Evolutionary conservation across 1,140 invertebrate species (phyloP).

Genomic region (Temnothorax nylanderi): DNA sequence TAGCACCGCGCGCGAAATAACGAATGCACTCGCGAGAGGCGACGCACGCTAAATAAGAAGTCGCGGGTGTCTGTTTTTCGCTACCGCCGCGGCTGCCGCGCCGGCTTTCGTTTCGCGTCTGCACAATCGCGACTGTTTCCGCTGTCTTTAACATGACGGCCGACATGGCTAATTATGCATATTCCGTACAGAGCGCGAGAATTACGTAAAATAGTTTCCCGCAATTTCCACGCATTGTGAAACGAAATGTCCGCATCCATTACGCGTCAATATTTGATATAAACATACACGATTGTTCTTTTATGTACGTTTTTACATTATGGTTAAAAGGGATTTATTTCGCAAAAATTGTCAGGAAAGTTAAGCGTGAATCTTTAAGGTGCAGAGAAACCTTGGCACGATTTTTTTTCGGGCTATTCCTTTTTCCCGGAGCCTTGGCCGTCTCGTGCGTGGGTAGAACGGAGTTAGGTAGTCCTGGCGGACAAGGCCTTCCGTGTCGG

Average conservation of each 20-base stretch:
- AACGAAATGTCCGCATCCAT: not conserved
- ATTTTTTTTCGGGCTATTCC: constrained; percentile 36
- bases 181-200: not conserved
- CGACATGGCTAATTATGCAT: constrained; percentile 44
- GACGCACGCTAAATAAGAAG: constrained; percentile 51
- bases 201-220: constrained; percentile 12
- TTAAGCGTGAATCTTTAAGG: constrained; percentile 19
- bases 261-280: not conserved
- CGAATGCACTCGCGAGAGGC: constrained; percentile 50
- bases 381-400: constrained; percentile 51
- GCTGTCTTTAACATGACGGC: constrained; percentile 23
- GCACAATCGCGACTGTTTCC: constrained; percentile 34
- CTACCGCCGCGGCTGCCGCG: not conserved
- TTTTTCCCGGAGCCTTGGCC: constrained; percentile 43
- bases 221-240: not conserved
- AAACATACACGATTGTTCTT: not conserved
- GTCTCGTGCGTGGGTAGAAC: constrained; percentile 68
- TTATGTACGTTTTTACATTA: not conserved
- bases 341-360: not conserved
- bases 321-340: not conserved
- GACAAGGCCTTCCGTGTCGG: constrained; percentile 73
- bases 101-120: constrained; percentile 13
- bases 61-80: constrained; percentile 28
- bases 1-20: constrained; percentile 55
- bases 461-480: constrained; percentile 68